Evolutionary conservation across 2,113 vertebrate genomes (phyloP).

Genomic region (Ceyx margarethae): DNA sequence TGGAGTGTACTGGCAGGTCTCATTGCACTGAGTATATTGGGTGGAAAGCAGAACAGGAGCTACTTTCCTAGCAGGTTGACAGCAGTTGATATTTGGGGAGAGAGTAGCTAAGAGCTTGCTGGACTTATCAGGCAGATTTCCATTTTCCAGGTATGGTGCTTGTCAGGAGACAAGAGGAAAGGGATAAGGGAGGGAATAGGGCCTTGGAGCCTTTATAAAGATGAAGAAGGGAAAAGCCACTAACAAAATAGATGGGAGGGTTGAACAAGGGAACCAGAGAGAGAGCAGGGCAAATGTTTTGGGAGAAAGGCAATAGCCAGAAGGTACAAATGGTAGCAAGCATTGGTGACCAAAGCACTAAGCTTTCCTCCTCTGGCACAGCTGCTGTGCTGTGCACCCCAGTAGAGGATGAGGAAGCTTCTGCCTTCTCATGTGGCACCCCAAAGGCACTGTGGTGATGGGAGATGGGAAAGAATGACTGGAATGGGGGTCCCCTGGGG

Average conservation of each 20-base stretch:
- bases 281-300: background rate
- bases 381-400: background rate
- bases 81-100: background rate
- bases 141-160: accelerated
- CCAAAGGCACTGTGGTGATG: background rate
- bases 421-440: background rate
- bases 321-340: background rate
- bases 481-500: background rate
- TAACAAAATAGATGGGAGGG: background rate
- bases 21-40: accelerated
- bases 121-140: background rate
- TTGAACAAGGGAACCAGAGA: background rate
- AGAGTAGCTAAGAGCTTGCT: background rate
- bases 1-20: accelerated
- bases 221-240: background rate
- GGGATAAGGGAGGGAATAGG: background rate
- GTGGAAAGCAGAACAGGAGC: background rate
- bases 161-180: background rate
- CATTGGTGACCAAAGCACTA: accelerated
- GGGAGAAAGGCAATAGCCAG: background rate
- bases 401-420: background rate
- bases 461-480: background rate
- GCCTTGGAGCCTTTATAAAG: accelerated
- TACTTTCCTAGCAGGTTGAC: background rate
- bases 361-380: background rate